A percentile compares a stretch with the other conserved stretches of the same genome.
Conservation (phyloP, 2,797 vertebrate species). For the Otolemur crassicaudatus region DNA sequence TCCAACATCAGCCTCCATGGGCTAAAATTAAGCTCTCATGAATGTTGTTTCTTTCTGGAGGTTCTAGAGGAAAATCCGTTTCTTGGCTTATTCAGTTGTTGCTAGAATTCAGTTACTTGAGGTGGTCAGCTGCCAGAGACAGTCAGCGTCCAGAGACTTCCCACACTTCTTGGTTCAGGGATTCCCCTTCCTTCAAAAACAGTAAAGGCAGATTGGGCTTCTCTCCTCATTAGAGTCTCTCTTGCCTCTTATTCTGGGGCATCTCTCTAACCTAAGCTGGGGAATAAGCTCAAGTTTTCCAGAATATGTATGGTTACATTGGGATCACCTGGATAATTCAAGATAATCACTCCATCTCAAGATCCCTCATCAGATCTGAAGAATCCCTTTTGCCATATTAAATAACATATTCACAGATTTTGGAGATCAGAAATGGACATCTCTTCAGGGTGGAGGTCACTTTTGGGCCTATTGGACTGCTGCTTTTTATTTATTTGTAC, state of each 20-base stretch:
- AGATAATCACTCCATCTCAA: background rate
- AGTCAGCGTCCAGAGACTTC: accelerated
- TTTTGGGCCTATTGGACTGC: background rate
- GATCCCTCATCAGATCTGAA: background rate
- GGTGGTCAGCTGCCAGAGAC: accelerated
- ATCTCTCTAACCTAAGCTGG: background rate
- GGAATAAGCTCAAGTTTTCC: background rate
- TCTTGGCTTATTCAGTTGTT: background rate
- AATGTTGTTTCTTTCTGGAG: background rate
- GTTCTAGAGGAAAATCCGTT: background rate
- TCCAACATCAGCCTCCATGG: background rate
- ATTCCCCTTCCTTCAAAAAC: background rate
- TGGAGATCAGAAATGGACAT: background rate
- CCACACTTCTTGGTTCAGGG: background rate
- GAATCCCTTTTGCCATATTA: background rate
- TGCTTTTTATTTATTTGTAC: background rate
- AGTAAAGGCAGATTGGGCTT: background rate
- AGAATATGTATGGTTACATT: background rate
- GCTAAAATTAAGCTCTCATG: background rate
- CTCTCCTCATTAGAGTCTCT: background rate
- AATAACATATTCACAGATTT: background rate
- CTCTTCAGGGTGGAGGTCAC: background rate
- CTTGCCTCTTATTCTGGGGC: background rate
- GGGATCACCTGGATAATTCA: background rate
- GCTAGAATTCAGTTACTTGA: background rate